Evolutionary conservation across 2,888 invertebrate genomes (phyloP).

Genomic region (Trypoxylon attenuatum): DNA sequence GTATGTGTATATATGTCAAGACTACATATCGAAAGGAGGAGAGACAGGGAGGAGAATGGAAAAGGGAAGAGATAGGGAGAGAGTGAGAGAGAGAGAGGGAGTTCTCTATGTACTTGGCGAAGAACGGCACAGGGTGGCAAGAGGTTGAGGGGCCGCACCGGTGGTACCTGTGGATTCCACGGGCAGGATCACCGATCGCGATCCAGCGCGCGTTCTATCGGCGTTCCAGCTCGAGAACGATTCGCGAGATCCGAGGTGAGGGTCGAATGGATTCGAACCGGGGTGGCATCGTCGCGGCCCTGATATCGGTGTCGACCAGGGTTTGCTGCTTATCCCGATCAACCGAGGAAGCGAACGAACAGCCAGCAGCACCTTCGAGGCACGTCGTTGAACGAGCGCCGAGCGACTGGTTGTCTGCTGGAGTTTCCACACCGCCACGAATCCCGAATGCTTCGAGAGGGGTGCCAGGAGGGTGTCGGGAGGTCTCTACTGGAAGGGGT

Average conservation of each 20-base stretch:
- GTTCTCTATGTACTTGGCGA: conserved; percentile 8
- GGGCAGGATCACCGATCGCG: conserved; percentile 23
- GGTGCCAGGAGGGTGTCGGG: conserved; percentile 36
- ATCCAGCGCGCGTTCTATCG: conserved; percentile 8
- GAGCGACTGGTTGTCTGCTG: conserved; percentile 70
- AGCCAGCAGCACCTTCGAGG: conserved; percentile 52
- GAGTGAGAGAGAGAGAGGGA: no score
- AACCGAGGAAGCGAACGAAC: no score
- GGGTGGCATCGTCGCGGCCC: conserved; percentile 12
- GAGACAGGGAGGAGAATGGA: no score
- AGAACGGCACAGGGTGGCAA: neutral
- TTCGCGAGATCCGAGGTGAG: conserved; percentile 6
- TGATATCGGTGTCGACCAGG: conserved; percentile 7
- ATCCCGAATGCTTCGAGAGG: conserved; percentile 58
- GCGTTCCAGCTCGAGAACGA: neutral
- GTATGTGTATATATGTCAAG: no score
- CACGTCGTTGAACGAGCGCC: conserved; percentile 72
- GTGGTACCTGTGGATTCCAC: conserved; percentile 54
- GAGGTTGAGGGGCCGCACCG: conserved; percentile 11
- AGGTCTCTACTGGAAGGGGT: no score
- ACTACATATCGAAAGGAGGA: no score
- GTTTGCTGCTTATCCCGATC: conserved; percentile 36
- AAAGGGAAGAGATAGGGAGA: no score
- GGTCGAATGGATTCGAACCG: conserved; percentile 20
- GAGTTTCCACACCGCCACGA: conserved; percentile 62